Conservation (phyloP, 2,113 vertebrate species). For the Condylura cristata region DNA sequence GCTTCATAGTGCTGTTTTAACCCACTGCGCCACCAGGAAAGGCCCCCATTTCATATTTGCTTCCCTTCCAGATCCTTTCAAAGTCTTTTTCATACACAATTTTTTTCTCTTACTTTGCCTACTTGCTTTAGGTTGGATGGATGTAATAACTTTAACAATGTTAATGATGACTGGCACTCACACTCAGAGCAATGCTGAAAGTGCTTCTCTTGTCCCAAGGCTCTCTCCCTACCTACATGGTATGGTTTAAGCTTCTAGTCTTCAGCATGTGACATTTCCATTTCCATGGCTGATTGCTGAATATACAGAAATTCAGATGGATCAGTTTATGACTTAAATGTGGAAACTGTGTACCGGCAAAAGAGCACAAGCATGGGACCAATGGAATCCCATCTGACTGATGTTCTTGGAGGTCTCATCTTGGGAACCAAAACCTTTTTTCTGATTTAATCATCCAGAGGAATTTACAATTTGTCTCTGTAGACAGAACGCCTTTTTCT, state of each 20-base stretch:
- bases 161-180: neutral
- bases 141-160: neutral
- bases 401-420: neutral
- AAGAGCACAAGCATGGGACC: neutral
- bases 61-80: neutral
- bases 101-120: conserved; percentile 23
- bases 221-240: neutral
- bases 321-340: neutral
- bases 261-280: neutral
- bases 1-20: too few relatives aligned
- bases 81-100: neutral
- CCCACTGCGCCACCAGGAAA: too few relatives aligned
- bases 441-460: neutral
- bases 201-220: neutral
- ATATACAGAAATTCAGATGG: neutral
- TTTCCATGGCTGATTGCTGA: neutral
- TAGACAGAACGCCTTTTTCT: neutral
- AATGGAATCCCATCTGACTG: neutral
- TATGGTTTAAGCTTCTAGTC: neutral
- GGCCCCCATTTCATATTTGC: neutral
- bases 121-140: neutral
- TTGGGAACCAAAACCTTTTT: neutral
- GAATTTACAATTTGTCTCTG: neutral
- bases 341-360: neutral
- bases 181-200: neutral